A percentile compares a stretch with the other conserved stretches of the same genome.
Conservation (phyloP, 2,797 vertebrate species). For the Choloepus didactylus region DNA sequence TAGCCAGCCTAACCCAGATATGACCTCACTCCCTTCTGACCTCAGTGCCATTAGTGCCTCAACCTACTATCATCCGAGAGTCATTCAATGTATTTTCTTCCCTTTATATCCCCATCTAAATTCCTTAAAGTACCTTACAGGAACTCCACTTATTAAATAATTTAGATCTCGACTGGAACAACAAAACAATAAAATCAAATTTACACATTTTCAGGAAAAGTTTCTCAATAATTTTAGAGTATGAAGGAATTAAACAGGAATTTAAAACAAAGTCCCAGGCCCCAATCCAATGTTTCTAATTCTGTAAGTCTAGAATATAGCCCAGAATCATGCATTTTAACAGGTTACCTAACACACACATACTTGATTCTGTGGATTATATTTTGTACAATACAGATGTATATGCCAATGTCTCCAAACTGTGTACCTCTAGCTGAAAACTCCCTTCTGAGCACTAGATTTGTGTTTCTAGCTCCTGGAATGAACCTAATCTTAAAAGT, state of each 20-base stretch:
- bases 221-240: background rate
- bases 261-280: slow-evolving; percentile 8
- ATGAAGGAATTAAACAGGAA: background rate
- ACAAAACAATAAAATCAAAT: slow-evolving; percentile 10
- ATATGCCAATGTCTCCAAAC: background rate
- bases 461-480: background rate
- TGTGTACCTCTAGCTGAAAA: background rate
- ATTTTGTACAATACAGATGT: too few species aligned
- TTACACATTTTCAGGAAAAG: slow-evolving; percentile 1
- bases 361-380: background rate
- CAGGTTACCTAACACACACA: background rate
- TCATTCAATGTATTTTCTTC: background rate
- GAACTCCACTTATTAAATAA: background rate
- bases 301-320: background rate
- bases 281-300: background rate
- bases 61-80: background rate
- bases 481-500: background rate
- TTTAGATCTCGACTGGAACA: background rate
- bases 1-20: slow-evolving; percentile 45
- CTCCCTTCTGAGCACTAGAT: background rate
- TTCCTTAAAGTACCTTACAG: background rate
- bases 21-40: slow-evolving; percentile 30
- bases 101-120: slow-evolving; percentile 37
- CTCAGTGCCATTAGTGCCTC: background rate
- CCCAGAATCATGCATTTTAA: background rate